These are phyloP conservation scores for Cervus canadensis DNA, from an alignment of 2,113 vertebrate genomes.

Conservation along the genomic window DNA sequence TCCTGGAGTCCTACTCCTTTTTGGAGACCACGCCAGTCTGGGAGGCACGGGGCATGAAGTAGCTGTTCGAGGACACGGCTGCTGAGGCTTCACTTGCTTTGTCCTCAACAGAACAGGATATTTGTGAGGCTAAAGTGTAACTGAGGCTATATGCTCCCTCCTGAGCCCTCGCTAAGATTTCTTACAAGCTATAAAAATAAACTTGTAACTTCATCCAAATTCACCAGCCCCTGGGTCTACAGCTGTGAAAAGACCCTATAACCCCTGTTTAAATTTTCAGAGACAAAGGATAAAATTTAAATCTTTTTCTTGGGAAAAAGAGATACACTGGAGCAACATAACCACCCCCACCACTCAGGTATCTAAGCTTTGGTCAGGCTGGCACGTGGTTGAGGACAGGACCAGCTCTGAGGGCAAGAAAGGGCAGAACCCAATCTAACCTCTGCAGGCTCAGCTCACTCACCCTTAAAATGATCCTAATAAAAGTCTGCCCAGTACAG, in stretches of 20 bases:
- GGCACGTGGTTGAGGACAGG: too few relatives aligned
- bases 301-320: neutral
- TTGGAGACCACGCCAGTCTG: neutral
- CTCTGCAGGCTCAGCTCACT: neutral
- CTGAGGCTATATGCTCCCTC: neutral
- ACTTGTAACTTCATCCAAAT: neutral
- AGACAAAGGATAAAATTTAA: neutral
- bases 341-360: too few relatives aligned
- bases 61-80: neutral
- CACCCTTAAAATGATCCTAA: neutral
- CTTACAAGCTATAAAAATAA: neutral
- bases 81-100: neutral
- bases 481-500: neutral
- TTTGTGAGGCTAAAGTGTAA: neutral
- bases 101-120: neutral
- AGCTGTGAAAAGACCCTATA: neutral
- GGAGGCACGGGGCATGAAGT: fast-evolving
- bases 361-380: neutral
- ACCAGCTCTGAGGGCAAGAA: neutral
- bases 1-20: neutral
- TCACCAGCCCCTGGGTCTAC: neutral
- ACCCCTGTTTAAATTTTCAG: neutral
- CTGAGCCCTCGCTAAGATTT: neutral
- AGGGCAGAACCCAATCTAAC: neutral
- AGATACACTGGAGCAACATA: neutral